Conservation (phyloP, 2,888 invertebrate species). For the Ormyrus rosae region DNA sequence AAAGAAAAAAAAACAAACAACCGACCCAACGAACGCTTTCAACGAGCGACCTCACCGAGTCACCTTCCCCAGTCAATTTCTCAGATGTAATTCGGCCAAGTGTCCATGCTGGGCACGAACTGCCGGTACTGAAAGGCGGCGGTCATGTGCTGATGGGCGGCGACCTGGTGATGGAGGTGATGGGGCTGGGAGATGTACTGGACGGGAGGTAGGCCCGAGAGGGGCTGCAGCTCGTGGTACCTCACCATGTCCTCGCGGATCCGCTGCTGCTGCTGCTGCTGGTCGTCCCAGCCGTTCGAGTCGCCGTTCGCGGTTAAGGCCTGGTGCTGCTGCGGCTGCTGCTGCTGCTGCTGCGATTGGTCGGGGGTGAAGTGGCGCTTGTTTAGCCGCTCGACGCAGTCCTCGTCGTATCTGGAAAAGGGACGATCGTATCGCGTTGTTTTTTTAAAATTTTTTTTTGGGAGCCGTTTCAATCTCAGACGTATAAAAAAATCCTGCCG, state of each 20-base stretch:
- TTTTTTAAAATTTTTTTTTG: no score
- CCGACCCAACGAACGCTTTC: background rate
- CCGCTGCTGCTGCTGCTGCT: slow-evolving; percentile 45
- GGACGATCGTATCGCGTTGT: no score
- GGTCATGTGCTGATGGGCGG: slow-evolving; percentile 64
- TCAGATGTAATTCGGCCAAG: slow-evolving; percentile 62
- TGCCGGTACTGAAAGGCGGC: slow-evolving; percentile 72
- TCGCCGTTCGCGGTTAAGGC: slow-evolving; percentile 14
- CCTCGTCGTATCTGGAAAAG: slow-evolving; percentile 37
- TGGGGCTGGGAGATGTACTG: slow-evolving; percentile 73
- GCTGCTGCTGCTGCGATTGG: slow-evolving; percentile 31
- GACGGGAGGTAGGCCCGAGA: slow-evolving; percentile 65
- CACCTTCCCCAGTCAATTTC: background rate
- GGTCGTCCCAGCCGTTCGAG: background rate
- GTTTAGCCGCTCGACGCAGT: slow-evolving; percentile 23
- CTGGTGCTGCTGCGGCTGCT: slow-evolving; percentile 9
- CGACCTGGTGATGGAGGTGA: slow-evolving; percentile 61
- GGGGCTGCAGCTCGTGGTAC: slow-evolving; percentile 73
- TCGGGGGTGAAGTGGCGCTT: slow-evolving; percentile 37
- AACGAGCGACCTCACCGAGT: background rate
- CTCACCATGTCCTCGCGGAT: slow-evolving; percentile 67
- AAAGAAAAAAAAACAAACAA: background rate
- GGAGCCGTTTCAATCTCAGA: no score
- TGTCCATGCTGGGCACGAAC: slow-evolving; percentile 70
- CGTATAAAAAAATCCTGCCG: no score